Conservation (phyloP, 2,797 vertebrate species). For the Sarcophilus harrisii region DNA sequence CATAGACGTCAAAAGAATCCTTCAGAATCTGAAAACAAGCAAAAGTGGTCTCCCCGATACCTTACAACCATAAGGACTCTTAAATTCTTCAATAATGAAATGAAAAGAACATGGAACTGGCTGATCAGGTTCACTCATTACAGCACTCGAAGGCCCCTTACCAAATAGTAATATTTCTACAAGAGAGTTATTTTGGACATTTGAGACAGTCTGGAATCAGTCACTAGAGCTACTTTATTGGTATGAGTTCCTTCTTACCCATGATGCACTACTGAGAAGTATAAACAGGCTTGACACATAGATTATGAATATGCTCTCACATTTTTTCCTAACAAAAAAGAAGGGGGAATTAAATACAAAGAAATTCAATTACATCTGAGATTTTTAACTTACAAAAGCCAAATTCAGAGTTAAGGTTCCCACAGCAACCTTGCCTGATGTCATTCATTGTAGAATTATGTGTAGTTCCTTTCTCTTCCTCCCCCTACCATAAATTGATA, state of each 20-base stretch:
- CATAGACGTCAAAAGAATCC: neutral
- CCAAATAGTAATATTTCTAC: neutral
- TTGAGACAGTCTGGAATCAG: neutral
- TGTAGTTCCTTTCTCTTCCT: neutral
- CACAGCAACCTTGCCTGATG: constrained; percentile 4
- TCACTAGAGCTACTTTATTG: neutral
- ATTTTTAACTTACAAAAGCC: constrained; percentile 19
- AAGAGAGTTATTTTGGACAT: neutral
- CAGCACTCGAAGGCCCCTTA: neutral
- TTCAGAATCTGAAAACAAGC: neutral
- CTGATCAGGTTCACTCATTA: neutral
- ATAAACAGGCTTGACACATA: neutral
- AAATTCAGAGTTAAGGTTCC: constrained; percentile 5
- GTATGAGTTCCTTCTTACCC: constrained; percentile 5
- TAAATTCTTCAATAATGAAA: neutral
- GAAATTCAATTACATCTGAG: neutral
- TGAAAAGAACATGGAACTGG: neutral
- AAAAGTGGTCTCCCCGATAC: neutral
- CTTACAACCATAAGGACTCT: neutral
- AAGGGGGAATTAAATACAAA: constrained; percentile 22
- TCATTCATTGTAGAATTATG: neutral
- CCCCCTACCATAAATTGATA: neutral
- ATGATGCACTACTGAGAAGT: neutral
- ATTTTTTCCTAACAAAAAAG: constrained; percentile 11
- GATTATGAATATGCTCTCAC: neutral